Base-by-base conservation (phyloP, 2,797 vertebrate species). In the Urosaurus nigricauda region DNA sequence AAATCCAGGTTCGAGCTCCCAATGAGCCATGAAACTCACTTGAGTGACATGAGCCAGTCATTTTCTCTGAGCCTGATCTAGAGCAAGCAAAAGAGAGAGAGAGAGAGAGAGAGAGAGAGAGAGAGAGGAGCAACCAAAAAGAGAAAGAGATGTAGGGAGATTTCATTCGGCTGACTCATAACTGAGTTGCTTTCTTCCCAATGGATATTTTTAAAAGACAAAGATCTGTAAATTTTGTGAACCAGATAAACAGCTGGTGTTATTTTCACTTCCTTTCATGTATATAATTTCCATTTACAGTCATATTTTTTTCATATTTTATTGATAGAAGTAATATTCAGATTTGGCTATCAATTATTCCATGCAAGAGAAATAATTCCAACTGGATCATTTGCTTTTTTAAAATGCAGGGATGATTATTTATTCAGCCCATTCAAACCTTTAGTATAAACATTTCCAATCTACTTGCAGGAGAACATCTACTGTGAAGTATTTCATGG, bases 401-500 rank as follows among this genome's bases (percentile, higher is more conserved):
- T 29, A 5, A 51, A 29, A 35, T 14, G 24, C 53, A n/a, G 24
- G 32, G 53, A 84, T 37, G 4, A 2, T 56, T 40, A 47, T 35
- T 17, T 19, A 6, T 32, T 35, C 47, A 13, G 4, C 43, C 70
- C 75, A 26, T 60, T 84, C 40, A 63, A 51, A 58, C n/a, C 32
- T 79, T 58, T 37, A 77, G 4, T 40, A 29, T 14, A 84, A 73
- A 40, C 2, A 37, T n/a, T 84, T 75, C 58, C n/a, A 65, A 24
- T 84, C 78, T 85, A 2, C 86, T 92, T 90, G 40, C 71, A 96
- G 95, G 29, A 92, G 95, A 71, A 78, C 56, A 0, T 86, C 4
- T 0, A 56, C 86, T 0, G 1, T 1, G 35, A 14, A 90, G 8
- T 95, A 96, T 87, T 95, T 95, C 86, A 93, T 94, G 53, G 94